Base-by-base conservation (phyloP, 2,797 vertebrate genomes). In the Acridotheres tristis region DNA sequence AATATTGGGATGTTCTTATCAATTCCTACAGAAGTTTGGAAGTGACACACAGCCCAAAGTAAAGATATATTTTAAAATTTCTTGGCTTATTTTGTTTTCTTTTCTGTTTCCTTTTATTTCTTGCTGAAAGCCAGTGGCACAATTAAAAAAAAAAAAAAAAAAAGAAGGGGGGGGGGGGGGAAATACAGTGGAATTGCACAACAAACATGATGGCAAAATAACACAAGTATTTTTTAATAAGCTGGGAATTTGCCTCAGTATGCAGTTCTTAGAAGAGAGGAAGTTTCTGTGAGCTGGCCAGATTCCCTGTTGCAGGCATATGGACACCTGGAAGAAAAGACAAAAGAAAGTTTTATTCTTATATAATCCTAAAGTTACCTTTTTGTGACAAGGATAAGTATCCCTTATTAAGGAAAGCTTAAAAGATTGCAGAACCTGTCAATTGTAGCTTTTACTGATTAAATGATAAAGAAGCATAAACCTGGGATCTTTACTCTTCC, bases 171-270 rank as follows among this genome's bases (percentile, higher is more conserved):
- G 9, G 14, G 9, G 4, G 8, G 3, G 7, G 22, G 7, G 38
- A 63, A 93, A 54, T 34, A 81, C 3, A 1, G 73, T 53, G 67
- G 72, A 83, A 94, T 40, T 66, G 66, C 36, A 87, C 91, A 90
- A 90, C 62, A 96, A 96, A 91, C 75, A 93, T 90, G 85, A 96
- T 75, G 68, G 92, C 85, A 95, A 97, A 96, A 95, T 94, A 97
- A 90, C 74, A 93, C 69, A 97, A 94, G 43, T 97, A 96, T 96
- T 96, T 97, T 97, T 96, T 93, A 95, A 96, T 95, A 97, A 96
- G 80, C 92, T 94, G 95, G 90, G 95, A 96, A 96, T 96, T 96
- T 80, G 88, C 75, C 62, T 94, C 85, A 91, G 72, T 93, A 84
- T 94, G 93, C 80, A 87, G 72, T 79, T 92, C 94, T 83, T 75